Percentiles rank a stretch among this genome's conserved stretches.
These are phyloP conservation scores for Heliornis fulica DNA, from an alignment of 2,113 vertebrate species.

Conservation along the genomic window DNA sequence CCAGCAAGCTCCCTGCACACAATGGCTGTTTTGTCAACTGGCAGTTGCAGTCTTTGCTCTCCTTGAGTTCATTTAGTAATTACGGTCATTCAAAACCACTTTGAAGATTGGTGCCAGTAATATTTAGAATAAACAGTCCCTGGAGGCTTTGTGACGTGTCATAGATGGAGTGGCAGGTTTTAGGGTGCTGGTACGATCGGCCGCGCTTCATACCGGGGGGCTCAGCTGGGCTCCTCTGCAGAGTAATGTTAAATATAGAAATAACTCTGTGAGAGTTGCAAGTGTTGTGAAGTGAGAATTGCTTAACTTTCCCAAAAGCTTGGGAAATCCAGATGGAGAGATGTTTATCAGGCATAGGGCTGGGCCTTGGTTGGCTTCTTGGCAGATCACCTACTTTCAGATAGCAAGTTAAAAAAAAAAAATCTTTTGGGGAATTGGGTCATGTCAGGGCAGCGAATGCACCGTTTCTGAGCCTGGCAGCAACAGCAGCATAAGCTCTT, in stretches of 20 bases:
- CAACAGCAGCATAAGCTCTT: not conserved
- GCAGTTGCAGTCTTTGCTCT: not conserved
- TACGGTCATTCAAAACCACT: not conserved
- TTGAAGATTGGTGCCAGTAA: not conserved
- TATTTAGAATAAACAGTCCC: not conserved
- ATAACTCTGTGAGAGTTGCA: not conserved
- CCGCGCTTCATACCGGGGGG: not conserved
- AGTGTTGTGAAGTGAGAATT: not conserved
- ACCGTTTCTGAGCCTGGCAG: not conserved
- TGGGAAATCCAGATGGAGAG: slow-evolving; percentile 9
- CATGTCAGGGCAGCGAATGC: not conserved
- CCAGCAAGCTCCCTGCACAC: not conserved
- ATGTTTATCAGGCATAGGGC: slow-evolving; percentile 26
- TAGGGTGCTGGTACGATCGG: not conserved
- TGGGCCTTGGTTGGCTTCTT: slow-evolving; percentile 10
- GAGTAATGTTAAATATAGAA: not conserved
- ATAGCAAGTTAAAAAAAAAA: not conserved
- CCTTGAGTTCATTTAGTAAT: not conserved
- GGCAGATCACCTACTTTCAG: slow-evolving; percentile 7
- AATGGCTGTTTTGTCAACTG: not conserved
- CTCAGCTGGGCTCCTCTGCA: not conserved
- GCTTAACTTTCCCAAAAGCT: slow-evolving; percentile 28
- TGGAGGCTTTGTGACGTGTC: not conserved
- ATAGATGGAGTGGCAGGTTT: not conserved
- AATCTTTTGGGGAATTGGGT: not conserved